Conservation (phyloP, 2,888 invertebrate species). For the Quadroppia sp. region DNA sequence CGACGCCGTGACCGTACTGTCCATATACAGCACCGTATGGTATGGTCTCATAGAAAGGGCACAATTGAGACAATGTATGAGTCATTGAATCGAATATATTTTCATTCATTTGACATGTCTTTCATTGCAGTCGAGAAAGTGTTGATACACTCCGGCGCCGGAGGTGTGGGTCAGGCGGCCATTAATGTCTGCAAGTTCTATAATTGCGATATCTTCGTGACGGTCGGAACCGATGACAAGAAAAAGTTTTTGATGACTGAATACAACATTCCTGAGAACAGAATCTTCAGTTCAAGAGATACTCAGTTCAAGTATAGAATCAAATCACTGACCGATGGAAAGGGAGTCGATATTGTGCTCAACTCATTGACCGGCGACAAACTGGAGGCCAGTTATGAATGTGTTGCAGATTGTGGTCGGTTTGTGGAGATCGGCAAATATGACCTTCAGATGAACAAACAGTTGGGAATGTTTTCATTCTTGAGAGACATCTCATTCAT, state of each 20-base stretch:
- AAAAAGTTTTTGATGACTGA: slow-evolving; percentile 78
- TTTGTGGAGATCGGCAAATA: too few species aligned
- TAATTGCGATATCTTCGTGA: slow-evolving; percentile 84
- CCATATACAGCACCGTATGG: slow-evolving; percentile 80
- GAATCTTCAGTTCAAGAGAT: slow-evolving; percentile 90
- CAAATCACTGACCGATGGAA: slow-evolving; percentile 74
- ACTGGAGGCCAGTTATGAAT: slow-evolving; percentile 84
- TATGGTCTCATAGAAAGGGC: slow-evolving; percentile 86
- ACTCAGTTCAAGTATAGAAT: slow-evolving; percentile 85
- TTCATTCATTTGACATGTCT: not conserved
- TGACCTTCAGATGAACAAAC: too few species aligned
- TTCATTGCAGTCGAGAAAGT: slow-evolving; percentile 66
- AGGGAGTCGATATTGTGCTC: slow-evolving; percentile 83
- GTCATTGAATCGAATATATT: not conserved
- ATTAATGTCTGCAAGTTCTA: slow-evolving; percentile 84
- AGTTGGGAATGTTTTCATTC: too few species aligned
- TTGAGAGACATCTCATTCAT: too few species aligned
- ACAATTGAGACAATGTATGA: slow-evolving; percentile 59
- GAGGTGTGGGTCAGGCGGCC: slow-evolving; percentile 95
- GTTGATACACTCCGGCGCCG: slow-evolving; percentile 90
- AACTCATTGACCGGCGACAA: slow-evolving; percentile 96
- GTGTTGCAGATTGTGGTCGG: too few species aligned
- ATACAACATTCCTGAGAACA: too few species aligned
- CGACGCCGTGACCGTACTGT: slow-evolving; percentile 88
- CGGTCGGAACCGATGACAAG: slow-evolving; percentile 74